These are phyloP conservation scores for Conchocele bisecta DNA, from an alignment of 2,888 invertebrate genomes.

Conservation along the genomic window DNA sequence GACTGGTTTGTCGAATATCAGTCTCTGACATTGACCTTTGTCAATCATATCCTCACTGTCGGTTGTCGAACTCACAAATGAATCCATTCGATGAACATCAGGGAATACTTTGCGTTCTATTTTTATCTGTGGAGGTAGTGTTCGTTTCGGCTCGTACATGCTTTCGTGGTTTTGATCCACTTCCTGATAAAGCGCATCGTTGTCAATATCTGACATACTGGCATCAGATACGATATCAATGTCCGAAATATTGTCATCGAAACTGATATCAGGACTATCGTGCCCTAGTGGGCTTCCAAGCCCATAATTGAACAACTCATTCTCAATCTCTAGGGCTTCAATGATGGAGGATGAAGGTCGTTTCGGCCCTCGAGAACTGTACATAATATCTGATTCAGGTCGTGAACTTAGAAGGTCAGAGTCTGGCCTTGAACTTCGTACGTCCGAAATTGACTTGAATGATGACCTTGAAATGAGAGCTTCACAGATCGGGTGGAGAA, in stretches of 20 bases:
- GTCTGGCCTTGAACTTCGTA: slow-evolving; percentile 57
- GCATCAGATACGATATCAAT: slow-evolving; percentile 67
- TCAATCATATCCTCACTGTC: slow-evolving; percentile 73
- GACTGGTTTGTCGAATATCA: slow-evolving; percentile 41
- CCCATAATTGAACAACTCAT: slow-evolving; percentile 51
- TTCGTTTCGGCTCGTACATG: slow-evolving; percentile 74
- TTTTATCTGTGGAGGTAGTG: slow-evolving; percentile 75
- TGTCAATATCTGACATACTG: slow-evolving; percentile 69
- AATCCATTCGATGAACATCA: slow-evolving; percentile 66
- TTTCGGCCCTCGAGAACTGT: slow-evolving; percentile 67
- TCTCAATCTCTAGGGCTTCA: slow-evolving; percentile 65
- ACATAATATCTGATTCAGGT: slow-evolving; percentile 55
- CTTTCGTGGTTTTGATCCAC: slow-evolving; percentile 78
- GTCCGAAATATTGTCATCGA: slow-evolving; percentile 54
- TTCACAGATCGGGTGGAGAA: slow-evolving; percentile 18
- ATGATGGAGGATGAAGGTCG: slow-evolving; percentile 72
- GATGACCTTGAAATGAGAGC: slow-evolving; percentile 34
- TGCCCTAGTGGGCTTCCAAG: slow-evolving; percentile 11
- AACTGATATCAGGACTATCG: slow-evolving; percentile 25
- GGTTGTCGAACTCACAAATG: slow-evolving; percentile 77
- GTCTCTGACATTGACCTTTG: slow-evolving; percentile 25
- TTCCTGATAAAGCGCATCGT: slow-evolving; percentile 76
- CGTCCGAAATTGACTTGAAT: slow-evolving; percentile 55
- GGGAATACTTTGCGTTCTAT: slow-evolving; percentile 80
- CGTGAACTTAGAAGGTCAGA: slow-evolving; percentile 50